Percentiles rank a stretch among this genome's conserved stretches.
Conservation (phyloP, 2,888 invertebrate genomes). For the Drosophila falleni region DNA sequence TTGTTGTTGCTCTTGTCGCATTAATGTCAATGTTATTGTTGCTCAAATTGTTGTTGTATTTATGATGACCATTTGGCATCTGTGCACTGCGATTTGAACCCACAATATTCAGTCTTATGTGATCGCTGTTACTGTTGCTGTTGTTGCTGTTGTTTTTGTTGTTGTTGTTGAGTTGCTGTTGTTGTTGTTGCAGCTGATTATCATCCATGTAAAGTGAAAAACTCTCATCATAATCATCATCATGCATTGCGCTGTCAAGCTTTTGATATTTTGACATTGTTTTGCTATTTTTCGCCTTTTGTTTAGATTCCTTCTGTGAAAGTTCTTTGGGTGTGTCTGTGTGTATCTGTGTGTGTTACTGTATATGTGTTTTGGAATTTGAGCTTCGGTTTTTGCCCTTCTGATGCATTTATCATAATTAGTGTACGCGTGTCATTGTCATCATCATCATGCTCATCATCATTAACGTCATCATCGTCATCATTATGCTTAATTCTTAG, state of each 20-base stretch:
- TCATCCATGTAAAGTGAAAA: conserved; percentile 59
- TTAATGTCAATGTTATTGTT: conserved; percentile 17
- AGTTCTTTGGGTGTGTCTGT: conserved; percentile 7
- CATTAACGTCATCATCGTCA: conserved; percentile 18
- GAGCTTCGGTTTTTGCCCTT: conserved; percentile 13
- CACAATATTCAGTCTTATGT: conserved; percentile 58
- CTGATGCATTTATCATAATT: conserved; percentile 68
- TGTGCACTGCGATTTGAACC: conserved; percentile 30
- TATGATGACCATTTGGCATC: conserved; percentile 56
- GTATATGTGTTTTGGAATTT: conserved; percentile 26
- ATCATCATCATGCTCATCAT: conserved; percentile 21
- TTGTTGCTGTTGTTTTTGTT: conserved; percentile 37
- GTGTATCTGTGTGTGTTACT: conserved; percentile 20
- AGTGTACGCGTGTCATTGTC: conserved; percentile 34
- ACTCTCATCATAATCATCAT: conserved; percentile 67
- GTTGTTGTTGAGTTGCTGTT: conserved; percentile 28
- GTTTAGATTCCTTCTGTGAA: not conserved
- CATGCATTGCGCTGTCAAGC: conserved; percentile 64
- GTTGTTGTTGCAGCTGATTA: conserved; percentile 39
- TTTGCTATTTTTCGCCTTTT: conserved; percentile 20
- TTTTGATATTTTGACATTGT: conserved; percentile 80
- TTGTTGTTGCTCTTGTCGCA: conserved; percentile 13
- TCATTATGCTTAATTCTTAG: not conserved
- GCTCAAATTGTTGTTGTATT: conserved; percentile 31
- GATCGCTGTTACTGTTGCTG: conserved; percentile 26